phyloP scores from a whole-genome alignment of 2,113 vertebrate species.

The Gymnorhina tibicen region DNA sequence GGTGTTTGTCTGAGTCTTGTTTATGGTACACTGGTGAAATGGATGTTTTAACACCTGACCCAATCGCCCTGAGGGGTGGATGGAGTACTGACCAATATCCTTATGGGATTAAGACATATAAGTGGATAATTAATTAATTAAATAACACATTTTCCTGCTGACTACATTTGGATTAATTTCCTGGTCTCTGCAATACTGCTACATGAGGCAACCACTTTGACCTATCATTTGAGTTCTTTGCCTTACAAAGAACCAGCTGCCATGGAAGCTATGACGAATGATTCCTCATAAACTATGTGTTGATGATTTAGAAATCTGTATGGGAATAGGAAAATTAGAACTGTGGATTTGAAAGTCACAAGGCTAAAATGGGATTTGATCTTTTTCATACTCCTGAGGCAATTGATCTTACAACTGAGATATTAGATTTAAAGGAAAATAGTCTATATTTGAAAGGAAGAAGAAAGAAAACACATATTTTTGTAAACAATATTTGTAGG shows the following conservation, averaged over 20 bases:
- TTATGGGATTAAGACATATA: no score
- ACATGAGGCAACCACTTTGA: neutral
- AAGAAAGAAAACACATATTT: neutral
- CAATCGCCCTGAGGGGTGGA: no score
- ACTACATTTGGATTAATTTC: no score
- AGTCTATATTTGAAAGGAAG: neutral
- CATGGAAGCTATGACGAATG: neutral
- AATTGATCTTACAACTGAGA: neutral
- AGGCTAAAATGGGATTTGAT: neutral
- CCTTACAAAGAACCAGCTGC: neutral
- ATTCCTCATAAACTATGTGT: neutral
- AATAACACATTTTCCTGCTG: no score
- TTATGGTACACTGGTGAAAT: no score
- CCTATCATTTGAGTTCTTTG: neutral
- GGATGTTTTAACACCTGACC: no score
- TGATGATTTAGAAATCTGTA: neutral
- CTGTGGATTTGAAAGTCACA: neutral
- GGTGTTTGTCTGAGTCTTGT: no score
- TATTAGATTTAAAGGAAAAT: neutral
- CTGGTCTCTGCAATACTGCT: no score
- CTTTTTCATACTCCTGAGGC: neutral
- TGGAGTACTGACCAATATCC: no score
- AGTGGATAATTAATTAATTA: no score
- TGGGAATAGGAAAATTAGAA: neutral
- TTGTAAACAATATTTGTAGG: neutral